A percentile compares a stretch with the other conserved stretches of the same genome.
Evolutionary conservation across 2,113 vertebrate genomes (phyloP).

Genomic region (Thalassoma bifasciatum): DNA sequence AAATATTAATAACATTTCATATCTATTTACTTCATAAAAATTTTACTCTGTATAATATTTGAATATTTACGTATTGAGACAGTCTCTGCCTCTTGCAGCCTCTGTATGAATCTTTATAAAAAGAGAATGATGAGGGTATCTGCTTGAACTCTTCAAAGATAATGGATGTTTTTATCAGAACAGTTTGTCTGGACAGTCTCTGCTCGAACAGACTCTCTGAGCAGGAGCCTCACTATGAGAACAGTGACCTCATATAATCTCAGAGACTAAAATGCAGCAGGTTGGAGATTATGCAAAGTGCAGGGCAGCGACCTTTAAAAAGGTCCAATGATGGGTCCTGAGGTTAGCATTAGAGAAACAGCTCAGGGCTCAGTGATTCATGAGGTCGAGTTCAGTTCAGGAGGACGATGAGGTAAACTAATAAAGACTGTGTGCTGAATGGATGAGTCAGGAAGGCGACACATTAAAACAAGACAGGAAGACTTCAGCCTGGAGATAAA

Average conservation of each 20-base stretch:
- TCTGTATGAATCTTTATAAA: neutral
- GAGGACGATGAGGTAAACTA: neutral
- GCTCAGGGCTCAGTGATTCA: neutral
- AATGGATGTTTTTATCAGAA: neutral
- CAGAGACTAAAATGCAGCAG: neutral
- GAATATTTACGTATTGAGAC: too few relatives aligned
- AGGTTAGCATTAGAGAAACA: neutral
- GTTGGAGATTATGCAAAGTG: neutral
- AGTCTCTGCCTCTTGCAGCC: too few relatives aligned
- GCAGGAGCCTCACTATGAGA: too few relatives aligned
- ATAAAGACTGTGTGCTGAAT: neutral
- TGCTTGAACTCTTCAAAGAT: too few relatives aligned
- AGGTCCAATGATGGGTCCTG: neutral
- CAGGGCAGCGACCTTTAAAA: neutral
- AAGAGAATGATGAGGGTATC: too few relatives aligned
- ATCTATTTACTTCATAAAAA: too few relatives aligned
- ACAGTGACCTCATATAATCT: neutral
- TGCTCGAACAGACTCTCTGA: neutral
- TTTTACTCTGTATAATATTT: too few relatives aligned
- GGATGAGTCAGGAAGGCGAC: neutral
- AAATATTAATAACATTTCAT: too few relatives aligned
- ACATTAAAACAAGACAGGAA: neutral
- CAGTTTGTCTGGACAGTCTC: neutral
- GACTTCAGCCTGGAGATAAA: too few relatives aligned
- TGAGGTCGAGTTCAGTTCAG: neutral